Evolutionary conservation across 1,140 invertebrate genomes (phyloP).

Genomic region (Zaprionus vittiger): DNA sequence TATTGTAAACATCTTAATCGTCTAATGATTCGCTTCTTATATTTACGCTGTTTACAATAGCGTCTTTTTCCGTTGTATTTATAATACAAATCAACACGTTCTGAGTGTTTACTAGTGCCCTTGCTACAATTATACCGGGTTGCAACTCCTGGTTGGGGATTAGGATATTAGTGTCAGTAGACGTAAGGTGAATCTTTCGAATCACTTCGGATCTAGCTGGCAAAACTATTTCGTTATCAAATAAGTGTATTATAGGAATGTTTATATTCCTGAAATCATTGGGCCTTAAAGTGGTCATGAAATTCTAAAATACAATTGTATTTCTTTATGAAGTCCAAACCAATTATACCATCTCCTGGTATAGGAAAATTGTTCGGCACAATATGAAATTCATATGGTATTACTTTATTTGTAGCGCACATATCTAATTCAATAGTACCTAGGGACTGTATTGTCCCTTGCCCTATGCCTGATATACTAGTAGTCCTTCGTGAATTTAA

Average conservation of each 20-base stretch:
- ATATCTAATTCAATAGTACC: background rate
- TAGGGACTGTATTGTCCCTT: background rate
- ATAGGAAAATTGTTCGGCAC: background rate
- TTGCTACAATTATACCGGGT: no score
- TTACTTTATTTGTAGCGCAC: background rate
- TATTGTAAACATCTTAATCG: background rate
- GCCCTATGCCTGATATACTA: background rate
- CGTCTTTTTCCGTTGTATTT: background rate
- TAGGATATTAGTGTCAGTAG: no score
- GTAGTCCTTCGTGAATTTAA: background rate
- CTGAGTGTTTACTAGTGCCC: background rate
- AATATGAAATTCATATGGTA: background rate
- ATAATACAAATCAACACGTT: background rate
- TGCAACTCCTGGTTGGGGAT: background rate
- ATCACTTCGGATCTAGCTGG: background rate
- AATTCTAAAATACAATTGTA: no score
- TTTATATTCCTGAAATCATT: background rate
- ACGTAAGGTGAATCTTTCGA: background rate
- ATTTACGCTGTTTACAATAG: background rate
- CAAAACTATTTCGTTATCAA: background rate
- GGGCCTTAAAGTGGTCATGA: no score
- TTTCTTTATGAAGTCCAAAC: no score
- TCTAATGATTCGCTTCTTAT: background rate
- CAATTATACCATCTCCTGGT: no score
- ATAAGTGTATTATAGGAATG: background rate